Conservation (phyloP, 2,113 vertebrate species). For the human region GRCh38 chr15:60186001-60186500, state of each 20-base stretch:
- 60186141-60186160: neutral
- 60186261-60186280: neutral
- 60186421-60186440: neutral
- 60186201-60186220: neutral
- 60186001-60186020: neutral
- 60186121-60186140: neutral
- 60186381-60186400: neutral
- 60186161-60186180: neutral
- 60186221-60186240: neutral
- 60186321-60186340: neutral
- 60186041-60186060: neutral
- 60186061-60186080: neutral
- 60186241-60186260: neutral
- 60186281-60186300: neutral
- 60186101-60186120: neutral
- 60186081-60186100: neutral
- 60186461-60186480: neutral
- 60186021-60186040: neutral
- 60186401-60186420: neutral
- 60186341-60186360: neutral
- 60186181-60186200: neutral
- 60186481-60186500: neutral
- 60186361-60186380: neutral
- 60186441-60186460: neutral
- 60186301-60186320: neutral